Evolutionary conservation across 2,888 invertebrate genomes (phyloP).

Genomic region (Phengaris arion): DNA sequence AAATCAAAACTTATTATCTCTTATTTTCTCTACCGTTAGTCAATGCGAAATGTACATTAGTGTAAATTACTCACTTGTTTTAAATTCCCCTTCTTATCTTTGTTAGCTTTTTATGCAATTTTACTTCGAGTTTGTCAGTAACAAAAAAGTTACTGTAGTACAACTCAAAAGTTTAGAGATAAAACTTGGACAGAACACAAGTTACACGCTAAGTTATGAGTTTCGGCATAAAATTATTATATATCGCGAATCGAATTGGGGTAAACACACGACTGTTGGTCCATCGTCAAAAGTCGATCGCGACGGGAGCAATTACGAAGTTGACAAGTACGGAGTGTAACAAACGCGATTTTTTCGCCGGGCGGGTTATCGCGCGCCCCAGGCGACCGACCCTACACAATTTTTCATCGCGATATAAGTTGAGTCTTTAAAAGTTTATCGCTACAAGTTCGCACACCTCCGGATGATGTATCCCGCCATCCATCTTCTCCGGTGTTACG

Average conservation of each 20-base stretch:
- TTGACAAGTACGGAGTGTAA: constrained; percentile 75
- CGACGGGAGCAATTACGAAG: constrained; percentile 70
- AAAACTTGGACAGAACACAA: not conserved
- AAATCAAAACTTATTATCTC: constrained; percentile 10
- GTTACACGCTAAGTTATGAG: not conserved
- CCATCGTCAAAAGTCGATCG: constrained; percentile 5
- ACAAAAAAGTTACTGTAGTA: not conserved
- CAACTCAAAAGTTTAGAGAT: constrained; percentile 1
- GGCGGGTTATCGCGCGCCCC: constrained; percentile 66
- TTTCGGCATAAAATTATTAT: constrained; percentile 3
- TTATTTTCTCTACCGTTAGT: constrained; percentile 11
- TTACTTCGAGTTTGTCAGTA: constrained; percentile 9
- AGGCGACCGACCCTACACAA: constrained; percentile 67
- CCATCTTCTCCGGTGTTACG: constrained; percentile 62
- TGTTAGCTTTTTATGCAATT: constrained; percentile 28
- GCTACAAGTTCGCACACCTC: constrained; percentile 69
- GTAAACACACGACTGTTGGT: not conserved
- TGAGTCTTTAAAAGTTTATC: constrained; percentile 79
- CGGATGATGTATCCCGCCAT: constrained; percentile 72
- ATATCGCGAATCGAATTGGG: not conserved
- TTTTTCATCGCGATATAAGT: constrained; percentile 76
- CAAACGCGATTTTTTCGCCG: constrained; percentile 67
- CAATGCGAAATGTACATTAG: constrained; percentile 17
- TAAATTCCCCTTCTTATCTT: constrained; percentile 10
- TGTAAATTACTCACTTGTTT: constrained; percentile 19